Percentiles rank a stretch among this genome's conserved stretches.
Evolutionary conservation across 2,797 vertebrate genomes (phyloP).

Genomic region (Tragopan temminckii): DNA sequence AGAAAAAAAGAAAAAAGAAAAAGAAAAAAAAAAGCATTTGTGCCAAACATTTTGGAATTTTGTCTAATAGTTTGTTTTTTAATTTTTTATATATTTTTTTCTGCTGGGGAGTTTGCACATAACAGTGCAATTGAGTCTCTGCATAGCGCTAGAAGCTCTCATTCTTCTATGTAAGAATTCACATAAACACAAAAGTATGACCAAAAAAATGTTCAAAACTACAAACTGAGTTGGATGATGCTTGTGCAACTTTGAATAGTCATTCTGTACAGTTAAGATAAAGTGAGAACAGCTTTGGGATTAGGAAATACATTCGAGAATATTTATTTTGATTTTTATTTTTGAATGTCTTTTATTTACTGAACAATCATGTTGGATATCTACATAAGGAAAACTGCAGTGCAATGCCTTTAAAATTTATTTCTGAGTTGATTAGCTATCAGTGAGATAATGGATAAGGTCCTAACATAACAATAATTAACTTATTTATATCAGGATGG

Average conservation of each 20-base stretch:
- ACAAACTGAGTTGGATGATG: background rate
- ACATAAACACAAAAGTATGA: background rate
- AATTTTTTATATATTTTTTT: background rate
- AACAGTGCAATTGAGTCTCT: background rate
- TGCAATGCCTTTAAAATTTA: background rate
- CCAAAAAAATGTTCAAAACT: background rate
- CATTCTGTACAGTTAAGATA: background rate
- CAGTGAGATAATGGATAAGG: background rate
- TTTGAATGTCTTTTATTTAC: background rate
- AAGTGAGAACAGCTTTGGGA: background rate
- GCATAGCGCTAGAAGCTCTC: background rate
- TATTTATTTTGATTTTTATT: background rate
- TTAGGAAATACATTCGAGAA: background rate
- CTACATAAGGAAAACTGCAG: background rate
- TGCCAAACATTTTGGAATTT: background rate
- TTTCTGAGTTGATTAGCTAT: background rate
- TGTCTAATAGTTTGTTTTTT: background rate
- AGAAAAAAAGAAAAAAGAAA: rapidly evolving
- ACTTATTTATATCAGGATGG: background rate
- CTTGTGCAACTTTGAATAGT: background rate
- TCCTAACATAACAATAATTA: background rate
- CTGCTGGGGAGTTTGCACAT: background rate
- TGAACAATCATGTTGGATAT: background rate
- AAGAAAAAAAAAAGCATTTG: background rate
- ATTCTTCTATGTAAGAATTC: background rate